These are phyloP conservation scores for Petrolisthes manimaculis DNA, from an alignment of 2,888 invertebrate species.

Conservation along the genomic window DNA sequence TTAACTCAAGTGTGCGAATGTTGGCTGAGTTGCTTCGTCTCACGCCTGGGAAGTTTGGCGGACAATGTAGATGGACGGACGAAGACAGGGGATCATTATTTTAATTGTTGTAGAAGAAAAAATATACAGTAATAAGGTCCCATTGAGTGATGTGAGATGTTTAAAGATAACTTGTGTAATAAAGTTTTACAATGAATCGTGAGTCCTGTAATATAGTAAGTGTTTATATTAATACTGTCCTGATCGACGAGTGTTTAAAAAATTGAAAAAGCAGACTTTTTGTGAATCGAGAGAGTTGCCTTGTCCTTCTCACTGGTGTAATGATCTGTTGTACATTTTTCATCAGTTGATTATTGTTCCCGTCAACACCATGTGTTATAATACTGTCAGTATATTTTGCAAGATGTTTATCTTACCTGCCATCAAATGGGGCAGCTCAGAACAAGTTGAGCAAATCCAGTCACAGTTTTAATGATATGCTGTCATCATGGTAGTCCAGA, in stretches of 20 bases:
- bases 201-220: slow-evolving; percentile 8
- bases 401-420: neutral
- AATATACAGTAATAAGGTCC: neutral
- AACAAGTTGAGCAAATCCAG: too few relatives aligned
- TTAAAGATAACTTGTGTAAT: neutral
- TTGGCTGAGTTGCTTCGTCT: slow-evolving; percentile 3
- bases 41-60: neutral
- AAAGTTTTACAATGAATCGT: slow-evolving; percentile 16
- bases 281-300: neutral
- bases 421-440: too few relatives aligned
- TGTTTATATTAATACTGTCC: neutral
- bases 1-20: slow-evolving; percentile 4
- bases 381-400: slow-evolving; percentile 9
- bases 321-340: slow-evolving; percentile 6
- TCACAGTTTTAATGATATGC: too few relatives aligned
- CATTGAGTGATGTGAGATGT: neutral
- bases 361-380: neutral
- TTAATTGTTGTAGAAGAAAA: neutral
- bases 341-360: neutral
- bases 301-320: neutral
- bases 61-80: neutral
- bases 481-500: too few relatives aligned
- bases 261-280: neutral
- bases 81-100: neutral
- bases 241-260: neutral